Evolutionary conservation across 2,113 vertebrate genomes (phyloP), one percentile per base, ranked within the genome.

Genomic region (Rhinopithecus roxellana): DNA sequence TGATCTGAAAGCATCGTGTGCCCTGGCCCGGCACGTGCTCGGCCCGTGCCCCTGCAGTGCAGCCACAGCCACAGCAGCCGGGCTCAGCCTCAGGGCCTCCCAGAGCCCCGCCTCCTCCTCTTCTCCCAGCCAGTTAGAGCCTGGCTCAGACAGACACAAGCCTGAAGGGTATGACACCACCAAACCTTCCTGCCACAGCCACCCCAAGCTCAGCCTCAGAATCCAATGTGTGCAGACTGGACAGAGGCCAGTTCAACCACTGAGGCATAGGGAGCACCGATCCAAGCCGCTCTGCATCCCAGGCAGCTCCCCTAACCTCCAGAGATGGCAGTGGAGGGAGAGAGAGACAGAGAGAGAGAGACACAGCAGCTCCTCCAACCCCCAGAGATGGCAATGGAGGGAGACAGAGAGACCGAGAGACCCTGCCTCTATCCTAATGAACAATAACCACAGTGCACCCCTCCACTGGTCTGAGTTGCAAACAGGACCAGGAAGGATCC

Each of bases 21-120:
- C 79, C 52, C 52, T 77, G 0, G 0, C 50, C 40, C 0, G 5
- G 59, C 8, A 6, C 20, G 10, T 10, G 22, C 52, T 35, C 18
- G 1, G 69, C 61, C 77, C 12, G 0, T 35, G n/a, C 17, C 59
- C 52, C 11, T 17, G 32, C 59, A 82, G 67, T 55, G 52, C 52
- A 55, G 18, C 12, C 43, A 4, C 20, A 30, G 75, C 13, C 45
- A 74, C 40, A n/a, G 38, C 67, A 69, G 64, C 14, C 13, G 4
- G 3, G 17, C 69, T 32, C 23, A 4, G 59, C 52, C 77, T 23
- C 8, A 40, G 30, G 11, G 23, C 69, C 80, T 22, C 52, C 25
- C 30, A 55, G 52, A 55, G 6, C 18, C 52, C 52, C 48, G 17
- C n/a, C 35, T 48, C 40, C 45, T 67, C 23, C 43, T 61, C n/a